Conservation (phyloP, 2,113 vertebrate species). For the Chinchilla lanigera region DNA sequence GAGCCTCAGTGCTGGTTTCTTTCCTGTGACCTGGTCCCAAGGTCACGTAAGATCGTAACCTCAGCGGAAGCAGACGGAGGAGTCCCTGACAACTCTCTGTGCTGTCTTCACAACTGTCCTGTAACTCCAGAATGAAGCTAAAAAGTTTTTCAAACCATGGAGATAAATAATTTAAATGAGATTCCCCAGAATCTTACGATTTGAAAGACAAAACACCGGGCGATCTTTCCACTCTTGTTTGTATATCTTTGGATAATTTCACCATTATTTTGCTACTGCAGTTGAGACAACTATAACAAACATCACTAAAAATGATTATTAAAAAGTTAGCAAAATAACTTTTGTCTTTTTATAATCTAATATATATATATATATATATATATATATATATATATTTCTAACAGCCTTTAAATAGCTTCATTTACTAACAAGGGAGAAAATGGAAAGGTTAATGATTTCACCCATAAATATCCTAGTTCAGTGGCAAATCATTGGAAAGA, state of each 20-base stretch:
- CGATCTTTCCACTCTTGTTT: background rate
- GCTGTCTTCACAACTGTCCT: background rate
- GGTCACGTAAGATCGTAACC: background rate
- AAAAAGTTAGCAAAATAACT: background rate
- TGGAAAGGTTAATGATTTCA: background rate
- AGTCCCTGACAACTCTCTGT: background rate
- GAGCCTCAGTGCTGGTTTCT: background rate
- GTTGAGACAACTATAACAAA: background rate
- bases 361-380: too few species aligned
- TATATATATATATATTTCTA: background rate
- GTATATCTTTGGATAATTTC: background rate
- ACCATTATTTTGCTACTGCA: background rate
- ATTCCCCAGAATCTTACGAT: background rate
- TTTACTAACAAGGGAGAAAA: background rate
- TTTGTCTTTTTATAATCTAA: constrained; percentile 12
- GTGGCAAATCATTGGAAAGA: background rate
- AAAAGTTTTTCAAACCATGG: background rate
- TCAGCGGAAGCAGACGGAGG: too few species aligned
- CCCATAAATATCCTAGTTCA: background rate
- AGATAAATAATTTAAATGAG: background rate
- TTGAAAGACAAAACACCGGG: background rate
- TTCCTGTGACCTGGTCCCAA: background rate
- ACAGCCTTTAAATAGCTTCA: background rate
- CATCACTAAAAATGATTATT: background rate
- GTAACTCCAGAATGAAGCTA: background rate